Evolutionary conservation across 2,797 vertebrate species (phyloP), one percentile per base, ranked within the genome.

Genomic region (Huso huso): DNA sequence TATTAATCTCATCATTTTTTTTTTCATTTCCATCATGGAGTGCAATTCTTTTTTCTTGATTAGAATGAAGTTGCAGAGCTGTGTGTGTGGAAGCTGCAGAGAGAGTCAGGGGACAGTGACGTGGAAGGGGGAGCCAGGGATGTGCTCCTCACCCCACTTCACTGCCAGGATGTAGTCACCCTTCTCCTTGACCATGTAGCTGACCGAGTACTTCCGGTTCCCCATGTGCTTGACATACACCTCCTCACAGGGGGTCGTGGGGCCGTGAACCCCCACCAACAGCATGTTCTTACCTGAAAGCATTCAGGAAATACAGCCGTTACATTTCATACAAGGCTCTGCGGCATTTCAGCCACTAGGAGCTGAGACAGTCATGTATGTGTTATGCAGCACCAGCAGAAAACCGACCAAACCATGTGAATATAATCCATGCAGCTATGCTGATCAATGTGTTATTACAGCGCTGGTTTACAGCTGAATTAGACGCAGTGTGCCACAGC

Each of bases 71-170:
- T 13, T 61, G n/a, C 4, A 49, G 23, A 1, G 23, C 23, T 37
- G 23, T 37, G 23, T 37, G 23, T 37, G 23, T 37, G 23, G 23
- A 37, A 37, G 23, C 23, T 37, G 23, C 23, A 37, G 23, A 37
- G 23, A 37, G 23, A 37, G 23, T 37, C 23, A 37, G 23, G 23
- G 23, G 37, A 98, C 95, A 0, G 84, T 81, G 76, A 99, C 84
- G 0, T 90, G 92, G 82, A 99, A 99, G 7, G 97, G 97, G 1
- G 96, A 99, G 10, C 97, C 96, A 0, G 95, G 95, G 79, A 99
- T 90, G 84, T 99, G 95, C 10, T 98, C 92, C 0, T 99, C 96
- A 0, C 97, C 97, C 97, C 96, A 99, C 71, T 97, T 99, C 48
- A 98, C 94, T 0, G 92, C 94, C 80, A 99, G 88, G 1, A 93